Evolutionary conservation across 2,113 vertebrate species (phyloP).

Genomic region (Corythornis madagascariensis): DNA sequence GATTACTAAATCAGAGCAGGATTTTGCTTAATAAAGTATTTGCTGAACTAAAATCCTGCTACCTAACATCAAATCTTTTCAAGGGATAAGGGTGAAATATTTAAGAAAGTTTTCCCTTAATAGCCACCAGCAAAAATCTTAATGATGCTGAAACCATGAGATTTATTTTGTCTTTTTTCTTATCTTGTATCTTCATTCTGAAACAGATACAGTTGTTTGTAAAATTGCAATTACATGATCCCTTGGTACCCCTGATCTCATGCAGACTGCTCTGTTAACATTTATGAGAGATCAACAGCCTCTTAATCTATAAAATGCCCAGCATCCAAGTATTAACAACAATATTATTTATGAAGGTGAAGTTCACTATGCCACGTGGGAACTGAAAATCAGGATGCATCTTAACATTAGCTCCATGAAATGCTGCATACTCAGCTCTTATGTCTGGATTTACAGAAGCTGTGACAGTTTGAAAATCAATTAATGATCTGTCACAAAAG

Average conservation of each 20-base stretch:
- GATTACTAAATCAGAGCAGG: slow-evolving; percentile 40
- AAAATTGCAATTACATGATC: slow-evolving; percentile 67
- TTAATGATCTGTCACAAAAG: background rate
- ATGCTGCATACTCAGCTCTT: background rate
- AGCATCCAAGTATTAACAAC: slow-evolving; percentile 41
- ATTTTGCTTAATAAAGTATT: slow-evolving; percentile 61
- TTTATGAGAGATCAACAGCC: slow-evolving; percentile 52
- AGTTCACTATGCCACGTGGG: background rate
- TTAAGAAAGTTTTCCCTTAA: slow-evolving; percentile 45
- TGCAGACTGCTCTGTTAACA: slow-evolving; percentile 61
- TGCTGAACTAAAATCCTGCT: slow-evolving; percentile 58
- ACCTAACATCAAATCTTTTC: slow-evolving; percentile 41
- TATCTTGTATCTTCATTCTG: slow-evolving; percentile 55
- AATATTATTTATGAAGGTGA: slow-evolving; percentile 32
- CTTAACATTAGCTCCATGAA: background rate
- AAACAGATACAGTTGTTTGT: slow-evolving; percentile 65
- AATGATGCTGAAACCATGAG: slow-evolving; percentile 64
- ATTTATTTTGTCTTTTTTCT: slow-evolving; percentile 64
- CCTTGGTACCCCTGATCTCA: slow-evolving; percentile 49
- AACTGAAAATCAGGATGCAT: background rate
- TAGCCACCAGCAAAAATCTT: slow-evolving; percentile 45
- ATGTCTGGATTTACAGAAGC: background rate
- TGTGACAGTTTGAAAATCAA: background rate
- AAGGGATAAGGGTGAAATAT: slow-evolving; percentile 43
- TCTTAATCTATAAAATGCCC: slow-evolving; percentile 49